phyloP scores from a whole-genome alignment of 2,113 vertebrate genomes.

The Melanotaenia duboulayi region DNA sequence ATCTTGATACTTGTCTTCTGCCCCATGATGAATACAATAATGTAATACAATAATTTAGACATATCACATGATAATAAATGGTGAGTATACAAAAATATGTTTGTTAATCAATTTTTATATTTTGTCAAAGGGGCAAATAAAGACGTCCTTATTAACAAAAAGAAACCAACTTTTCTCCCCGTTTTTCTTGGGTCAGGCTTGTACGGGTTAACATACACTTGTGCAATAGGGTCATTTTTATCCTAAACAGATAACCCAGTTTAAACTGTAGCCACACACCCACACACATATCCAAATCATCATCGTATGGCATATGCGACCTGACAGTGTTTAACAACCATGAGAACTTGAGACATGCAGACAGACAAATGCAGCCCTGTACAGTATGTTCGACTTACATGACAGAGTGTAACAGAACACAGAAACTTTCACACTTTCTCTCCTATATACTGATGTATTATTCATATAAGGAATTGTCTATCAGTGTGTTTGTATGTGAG shows the following conservation, averaged over 20 bases:
- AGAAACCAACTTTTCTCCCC: too few relatives aligned
- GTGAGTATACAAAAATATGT: too few relatives aligned
- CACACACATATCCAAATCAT: conserved; percentile 32
- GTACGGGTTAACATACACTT: neutral
- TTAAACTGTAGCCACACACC: conserved; percentile 31
- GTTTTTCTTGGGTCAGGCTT: too few relatives aligned
- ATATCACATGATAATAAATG: too few relatives aligned
- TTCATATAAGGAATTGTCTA: conserved; percentile 46
- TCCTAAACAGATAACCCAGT: conserved; percentile 46
- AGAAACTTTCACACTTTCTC: conserved; percentile 41
- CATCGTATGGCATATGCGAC: conserved; percentile 55
- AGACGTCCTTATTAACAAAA: too few relatives aligned
- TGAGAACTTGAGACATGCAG: conserved; percentile 52
- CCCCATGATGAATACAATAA: too few relatives aligned
- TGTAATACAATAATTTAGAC: too few relatives aligned
- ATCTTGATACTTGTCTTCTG: too few relatives aligned
- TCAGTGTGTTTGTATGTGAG: conserved; percentile 10
- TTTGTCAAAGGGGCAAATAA: too few relatives aligned
- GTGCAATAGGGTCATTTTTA: conserved; percentile 40
- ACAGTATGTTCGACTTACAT: conserved; percentile 35
- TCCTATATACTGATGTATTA: conserved; percentile 58
- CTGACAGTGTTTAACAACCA: conserved; percentile 68
- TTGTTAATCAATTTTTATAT: too few relatives aligned
- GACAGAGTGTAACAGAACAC: conserved; percentile 32
- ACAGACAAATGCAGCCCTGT: conserved; percentile 35